These are phyloP conservation scores for Parazoanthus atlanticus DNA, from an alignment of 92 coral and sea anemone species.

Conservation along the genomic window DNA sequence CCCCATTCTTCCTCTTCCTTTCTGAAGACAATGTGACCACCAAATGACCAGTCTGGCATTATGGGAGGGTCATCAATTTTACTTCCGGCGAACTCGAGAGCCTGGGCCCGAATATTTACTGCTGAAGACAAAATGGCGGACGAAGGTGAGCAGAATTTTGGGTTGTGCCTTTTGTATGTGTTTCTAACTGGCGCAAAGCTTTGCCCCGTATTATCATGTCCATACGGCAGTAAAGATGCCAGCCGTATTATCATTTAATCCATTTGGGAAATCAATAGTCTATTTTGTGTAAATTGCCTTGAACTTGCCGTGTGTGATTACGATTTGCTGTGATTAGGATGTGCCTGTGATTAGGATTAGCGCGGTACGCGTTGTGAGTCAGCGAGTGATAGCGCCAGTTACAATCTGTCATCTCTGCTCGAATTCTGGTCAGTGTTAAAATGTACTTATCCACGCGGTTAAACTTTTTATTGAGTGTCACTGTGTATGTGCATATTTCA, in stretches of 20 bases:
- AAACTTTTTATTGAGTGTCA: no score
- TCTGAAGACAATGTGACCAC: no score
- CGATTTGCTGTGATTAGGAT: neutral
- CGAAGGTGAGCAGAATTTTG: constrained; percentile 67
- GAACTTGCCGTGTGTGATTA: neutral
- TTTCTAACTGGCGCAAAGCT: neutral
- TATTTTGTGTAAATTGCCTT: neutral
- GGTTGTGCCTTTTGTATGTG: neutral
- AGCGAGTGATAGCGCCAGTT: no score
- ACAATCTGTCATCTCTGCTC: no score
- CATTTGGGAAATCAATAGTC: neutral
- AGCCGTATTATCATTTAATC: neutral
- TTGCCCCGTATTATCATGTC: neutral
- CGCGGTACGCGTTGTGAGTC: no score
- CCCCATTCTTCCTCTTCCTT: no score
- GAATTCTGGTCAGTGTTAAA: no score
- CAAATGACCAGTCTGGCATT: no score
- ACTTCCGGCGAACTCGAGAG: neutral
- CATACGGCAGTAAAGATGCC: neutral
- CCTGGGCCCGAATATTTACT: constrained; percentile 31
- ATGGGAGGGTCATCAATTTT: no score
- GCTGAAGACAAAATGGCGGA: constrained; percentile 74
- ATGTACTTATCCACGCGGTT: no score
- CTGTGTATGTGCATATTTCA: no score
- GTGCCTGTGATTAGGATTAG: neutral